phyloP scores from a whole-genome alignment of 2,888 invertebrate genomes.

The Clistopyga incitator region DNA sequence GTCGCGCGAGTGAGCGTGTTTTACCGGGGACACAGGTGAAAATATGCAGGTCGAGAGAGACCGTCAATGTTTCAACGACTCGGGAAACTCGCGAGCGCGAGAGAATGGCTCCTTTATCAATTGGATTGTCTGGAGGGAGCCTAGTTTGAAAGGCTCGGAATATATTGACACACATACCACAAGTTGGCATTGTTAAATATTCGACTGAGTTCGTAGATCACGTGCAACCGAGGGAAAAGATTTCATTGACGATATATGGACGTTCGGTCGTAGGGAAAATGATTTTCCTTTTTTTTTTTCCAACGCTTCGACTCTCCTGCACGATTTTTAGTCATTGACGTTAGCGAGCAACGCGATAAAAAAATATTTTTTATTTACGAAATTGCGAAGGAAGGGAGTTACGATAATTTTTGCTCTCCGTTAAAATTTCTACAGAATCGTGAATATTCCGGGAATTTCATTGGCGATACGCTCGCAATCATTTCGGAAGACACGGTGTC shows the following conservation, averaged over 20 bases:
- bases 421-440: background rate
- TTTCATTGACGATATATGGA: too few species aligned
- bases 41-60: slow-evolving; percentile 71
- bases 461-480: background rate
- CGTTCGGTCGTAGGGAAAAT: too few species aligned
- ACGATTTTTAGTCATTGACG: too few species aligned
- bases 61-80: slow-evolving; percentile 4
- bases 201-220: background rate
- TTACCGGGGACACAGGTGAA: slow-evolving; percentile 64
- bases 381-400: too few species aligned
- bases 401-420: too few species aligned
- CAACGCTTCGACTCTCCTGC: too few species aligned
- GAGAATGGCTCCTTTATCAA: slow-evolving; percentile 34
- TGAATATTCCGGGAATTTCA: background rate
- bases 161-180: slow-evolving; percentile 35
- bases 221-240: background rate
- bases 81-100: slow-evolving; percentile 42
- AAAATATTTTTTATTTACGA: too few species aligned
- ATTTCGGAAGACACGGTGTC: too few species aligned
- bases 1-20: slow-evolving; percentile 69
- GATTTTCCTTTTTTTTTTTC: too few species aligned
- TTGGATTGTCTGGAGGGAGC: slow-evolving; percentile 47
- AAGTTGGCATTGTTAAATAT: background rate
- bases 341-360: too few species aligned
- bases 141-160: slow-evolving; percentile 40